Evolutionary conservation across 1,140 invertebrate genomes (phyloP).

Genomic region (Microplitis mediator): DNA sequence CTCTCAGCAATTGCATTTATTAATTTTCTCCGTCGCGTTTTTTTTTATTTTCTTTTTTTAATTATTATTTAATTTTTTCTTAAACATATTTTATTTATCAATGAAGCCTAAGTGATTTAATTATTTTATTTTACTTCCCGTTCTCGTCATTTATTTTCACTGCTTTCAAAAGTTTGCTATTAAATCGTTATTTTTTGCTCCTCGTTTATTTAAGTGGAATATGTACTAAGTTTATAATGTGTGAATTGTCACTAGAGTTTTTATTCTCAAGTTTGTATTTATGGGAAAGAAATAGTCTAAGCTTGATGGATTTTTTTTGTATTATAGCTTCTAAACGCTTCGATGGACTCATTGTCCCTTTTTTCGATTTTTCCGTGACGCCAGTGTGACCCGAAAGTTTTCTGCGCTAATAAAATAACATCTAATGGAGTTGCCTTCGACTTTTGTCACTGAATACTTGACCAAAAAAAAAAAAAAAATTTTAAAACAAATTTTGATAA

Average conservation of each 20-base stretch:
- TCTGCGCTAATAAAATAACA: not conserved
- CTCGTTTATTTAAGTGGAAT: not conserved
- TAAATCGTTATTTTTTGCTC: not conserved
- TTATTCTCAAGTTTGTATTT: not conserved
- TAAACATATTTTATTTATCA: too few relatives aligned
- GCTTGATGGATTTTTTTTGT: not conserved
- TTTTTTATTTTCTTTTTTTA: not conserved
- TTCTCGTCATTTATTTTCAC: too few relatives aligned
- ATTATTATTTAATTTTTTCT: too few relatives aligned
- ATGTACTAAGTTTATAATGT: not conserved
- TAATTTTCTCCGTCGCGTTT: not conserved
- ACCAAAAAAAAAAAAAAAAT: not conserved
- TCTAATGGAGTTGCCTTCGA: not conserved
- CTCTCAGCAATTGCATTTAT: not conserved
- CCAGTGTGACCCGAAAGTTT: conserved; percentile 1
- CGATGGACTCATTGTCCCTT: not conserved
- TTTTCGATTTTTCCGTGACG: not conserved
- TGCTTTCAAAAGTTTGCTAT: not conserved
- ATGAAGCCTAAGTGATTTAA: too few relatives aligned
- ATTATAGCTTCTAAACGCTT: not conserved
- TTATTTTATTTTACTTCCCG: too few relatives aligned
- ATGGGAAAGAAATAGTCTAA: not conserved
- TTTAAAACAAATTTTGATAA: not conserved
- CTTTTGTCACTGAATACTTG: not conserved
- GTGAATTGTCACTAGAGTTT: not conserved